These are phyloP conservation scores for Cavia aperea DNA, from an alignment of 2,113 vertebrate species.

Conservation along the genomic window DNA sequence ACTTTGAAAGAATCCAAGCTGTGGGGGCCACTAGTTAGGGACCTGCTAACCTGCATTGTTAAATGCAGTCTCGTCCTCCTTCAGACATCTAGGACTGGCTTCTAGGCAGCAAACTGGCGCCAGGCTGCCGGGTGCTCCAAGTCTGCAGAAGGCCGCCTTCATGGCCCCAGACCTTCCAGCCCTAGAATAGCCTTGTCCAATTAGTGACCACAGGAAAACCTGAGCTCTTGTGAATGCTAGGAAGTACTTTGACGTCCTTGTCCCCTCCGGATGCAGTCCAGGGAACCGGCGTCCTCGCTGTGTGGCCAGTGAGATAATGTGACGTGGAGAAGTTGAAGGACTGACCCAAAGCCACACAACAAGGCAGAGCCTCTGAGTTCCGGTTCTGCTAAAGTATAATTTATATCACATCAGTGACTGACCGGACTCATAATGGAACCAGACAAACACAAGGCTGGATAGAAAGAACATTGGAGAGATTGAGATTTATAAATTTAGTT, in stretches of 20 bases:
- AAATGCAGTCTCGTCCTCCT: background rate
- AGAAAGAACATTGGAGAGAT: background rate
- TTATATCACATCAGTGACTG: background rate
- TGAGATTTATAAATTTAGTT: conserved; percentile 21
- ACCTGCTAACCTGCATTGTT: background rate
- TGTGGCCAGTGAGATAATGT: background rate
- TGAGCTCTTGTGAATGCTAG: background rate
- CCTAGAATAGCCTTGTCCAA: background rate
- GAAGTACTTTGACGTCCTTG: background rate
- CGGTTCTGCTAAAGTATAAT: background rate
- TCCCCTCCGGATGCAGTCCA: background rate
- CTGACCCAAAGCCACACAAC: background rate
- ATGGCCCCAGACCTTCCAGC: background rate
- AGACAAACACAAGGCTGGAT: conserved; percentile 20
- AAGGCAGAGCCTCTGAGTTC: background rate
- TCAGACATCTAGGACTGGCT: background rate
- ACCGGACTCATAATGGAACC: background rate
- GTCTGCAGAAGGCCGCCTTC: background rate
- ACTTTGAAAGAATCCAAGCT: background rate
- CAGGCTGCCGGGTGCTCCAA: background rate
- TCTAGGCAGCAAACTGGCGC: background rate
- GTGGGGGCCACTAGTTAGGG: background rate
- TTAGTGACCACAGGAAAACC: conserved; percentile 34
- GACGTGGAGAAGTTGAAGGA: background rate
- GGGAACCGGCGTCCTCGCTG: background rate